Evolutionary conservation across 2,888 invertebrate species (phyloP).

Genomic region (Pandemis corylana): DNA sequence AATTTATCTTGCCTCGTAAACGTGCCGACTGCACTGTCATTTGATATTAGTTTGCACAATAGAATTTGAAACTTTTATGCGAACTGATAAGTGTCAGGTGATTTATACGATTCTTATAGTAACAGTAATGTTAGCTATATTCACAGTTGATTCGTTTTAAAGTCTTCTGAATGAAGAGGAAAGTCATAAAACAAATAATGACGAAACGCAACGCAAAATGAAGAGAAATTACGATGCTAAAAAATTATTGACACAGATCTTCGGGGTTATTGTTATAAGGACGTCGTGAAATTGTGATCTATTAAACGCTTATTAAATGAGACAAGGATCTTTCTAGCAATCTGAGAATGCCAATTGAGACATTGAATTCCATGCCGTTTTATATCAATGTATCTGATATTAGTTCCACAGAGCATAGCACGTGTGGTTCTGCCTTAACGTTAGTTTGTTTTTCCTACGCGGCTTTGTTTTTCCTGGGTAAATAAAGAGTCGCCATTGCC

Average conservation of each 20-base stretch:
- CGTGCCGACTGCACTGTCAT: not conserved
- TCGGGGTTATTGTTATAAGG: no score
- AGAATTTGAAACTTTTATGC: not conserved
- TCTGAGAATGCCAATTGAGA: not conserved
- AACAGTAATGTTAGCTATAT: not conserved
- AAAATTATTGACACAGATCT: no score
- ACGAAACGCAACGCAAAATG: no score
- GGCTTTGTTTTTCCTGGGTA: not conserved
- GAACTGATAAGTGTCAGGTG: not conserved
- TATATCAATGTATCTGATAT: not conserved
- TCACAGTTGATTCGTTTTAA: not conserved
- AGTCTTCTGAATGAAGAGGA: no score
- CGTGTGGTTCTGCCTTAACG: not conserved
- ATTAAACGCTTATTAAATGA: not conserved
- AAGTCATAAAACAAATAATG: no score
- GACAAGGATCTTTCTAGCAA: not conserved
- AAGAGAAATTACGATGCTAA: no score
- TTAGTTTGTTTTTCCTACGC: not conserved
- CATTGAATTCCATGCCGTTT: not conserved
- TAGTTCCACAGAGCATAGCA: not conserved
- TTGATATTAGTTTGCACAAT: constrained; percentile 1
- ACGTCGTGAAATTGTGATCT: no score
- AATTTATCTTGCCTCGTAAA: constrained; percentile 3
- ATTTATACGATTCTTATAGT: not conserved
- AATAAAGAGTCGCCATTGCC: not conserved